Percentiles rank a stretch among this genome's conserved stretches.
These are phyloP conservation scores for Melangyna quadrimaculata DNA, from an alignment of 2,888 invertebrate genomes.

Conservation along the genomic window DNA sequence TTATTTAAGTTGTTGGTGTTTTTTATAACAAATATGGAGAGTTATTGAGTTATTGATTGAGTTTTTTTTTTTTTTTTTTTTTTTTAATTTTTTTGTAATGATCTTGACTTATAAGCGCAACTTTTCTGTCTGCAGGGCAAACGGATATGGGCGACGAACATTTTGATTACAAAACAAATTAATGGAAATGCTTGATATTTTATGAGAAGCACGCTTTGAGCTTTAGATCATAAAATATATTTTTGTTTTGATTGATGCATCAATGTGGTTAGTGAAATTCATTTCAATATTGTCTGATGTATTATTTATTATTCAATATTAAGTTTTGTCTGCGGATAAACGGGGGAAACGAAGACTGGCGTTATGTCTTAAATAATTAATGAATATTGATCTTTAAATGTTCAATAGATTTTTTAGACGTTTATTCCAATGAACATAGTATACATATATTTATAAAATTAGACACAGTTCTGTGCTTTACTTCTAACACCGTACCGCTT, in stretches of 20 bases:
- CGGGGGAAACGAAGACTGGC: no score
- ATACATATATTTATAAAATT: no score
- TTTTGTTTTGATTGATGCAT: slow-evolving; percentile 14
- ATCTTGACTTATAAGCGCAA: slow-evolving; percentile 61
- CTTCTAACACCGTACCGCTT: background rate
- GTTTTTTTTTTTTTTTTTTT: slow-evolving; percentile 15
- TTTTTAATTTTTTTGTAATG: slow-evolving; percentile 11
- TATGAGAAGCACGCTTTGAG: background rate
- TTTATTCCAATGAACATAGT: no score
- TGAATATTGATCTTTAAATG: no score
- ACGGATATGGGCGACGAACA: slow-evolving; percentile 62
- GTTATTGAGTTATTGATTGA: slow-evolving; percentile 24
- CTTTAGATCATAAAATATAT: background rate
- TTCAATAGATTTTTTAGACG: no score
- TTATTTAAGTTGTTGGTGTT: slow-evolving; percentile 18
- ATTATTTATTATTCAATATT: background rate
- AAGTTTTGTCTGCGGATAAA: no score
- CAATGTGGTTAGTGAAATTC: no score
- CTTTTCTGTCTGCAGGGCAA: slow-evolving; percentile 62
- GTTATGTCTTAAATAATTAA: background rate
- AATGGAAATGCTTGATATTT: slow-evolving; percentile 11
- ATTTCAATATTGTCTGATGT: background rate
- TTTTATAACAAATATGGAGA: slow-evolving; percentile 20
- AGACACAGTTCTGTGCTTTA: no score
- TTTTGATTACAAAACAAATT: slow-evolving; percentile 56